Evolutionary conservation across 2,888 invertebrate genomes (phyloP).

Genomic region (Lottia gigantea): DNA sequence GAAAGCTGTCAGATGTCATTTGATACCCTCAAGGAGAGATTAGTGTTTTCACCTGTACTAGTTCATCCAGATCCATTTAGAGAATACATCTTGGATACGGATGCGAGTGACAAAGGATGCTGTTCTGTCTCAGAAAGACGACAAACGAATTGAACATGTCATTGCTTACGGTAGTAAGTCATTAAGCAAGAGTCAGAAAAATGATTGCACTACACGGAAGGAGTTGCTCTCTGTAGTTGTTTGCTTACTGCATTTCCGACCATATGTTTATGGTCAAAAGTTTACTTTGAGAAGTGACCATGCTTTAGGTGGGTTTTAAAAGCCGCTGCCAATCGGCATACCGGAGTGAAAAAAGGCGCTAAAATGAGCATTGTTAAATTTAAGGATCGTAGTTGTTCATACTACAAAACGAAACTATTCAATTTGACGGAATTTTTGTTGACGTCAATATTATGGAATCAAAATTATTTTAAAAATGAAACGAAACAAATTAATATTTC

Average conservation of each 20-base stretch:
- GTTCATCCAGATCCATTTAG: neutral
- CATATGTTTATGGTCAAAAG: conserved; percentile 20
- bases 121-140: neutral
- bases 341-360: no score
- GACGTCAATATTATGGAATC: no score
- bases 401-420: no score
- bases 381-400: no score
- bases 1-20: neutral
- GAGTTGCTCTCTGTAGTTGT: neutral
- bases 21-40: neutral
- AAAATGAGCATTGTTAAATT: no score
- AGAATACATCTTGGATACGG: neutral
- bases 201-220: neutral
- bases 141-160: neutral
- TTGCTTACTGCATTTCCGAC: conserved; percentile 3
- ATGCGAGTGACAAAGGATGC: neutral
- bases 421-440: no score
- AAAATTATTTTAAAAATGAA: no score
- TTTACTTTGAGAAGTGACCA: conserved; percentile 19
- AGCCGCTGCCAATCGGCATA: no score
- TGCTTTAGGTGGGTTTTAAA: no score
- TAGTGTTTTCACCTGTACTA: neutral
- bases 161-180: conserved; percentile 2
- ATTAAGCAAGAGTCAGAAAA: neutral
- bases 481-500: no score